A percentile compares a stretch with the other conserved stretches of the same genome.
These are phyloP conservation scores for Cabera pusaria DNA, from an alignment of 2,888 invertebrate species.

Conservation along the genomic window DNA sequence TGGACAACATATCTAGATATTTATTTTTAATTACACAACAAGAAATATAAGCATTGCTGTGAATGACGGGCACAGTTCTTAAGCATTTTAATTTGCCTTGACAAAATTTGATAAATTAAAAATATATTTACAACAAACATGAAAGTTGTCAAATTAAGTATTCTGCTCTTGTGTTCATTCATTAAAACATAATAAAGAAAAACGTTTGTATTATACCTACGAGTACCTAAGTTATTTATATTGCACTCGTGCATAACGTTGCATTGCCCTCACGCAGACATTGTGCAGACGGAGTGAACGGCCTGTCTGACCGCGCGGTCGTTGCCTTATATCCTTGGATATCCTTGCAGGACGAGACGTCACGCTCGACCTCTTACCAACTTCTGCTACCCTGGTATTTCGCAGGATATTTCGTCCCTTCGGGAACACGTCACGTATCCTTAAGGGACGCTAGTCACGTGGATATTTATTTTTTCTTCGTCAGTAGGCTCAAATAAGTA, in stretches of 20 bases:
- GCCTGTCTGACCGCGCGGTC: slow-evolving; percentile 52
- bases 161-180: too few species aligned
- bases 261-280: slow-evolving; percentile 27
- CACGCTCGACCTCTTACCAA: slow-evolving; percentile 51
- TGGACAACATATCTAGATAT: too few species aligned
- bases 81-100: too few species aligned
- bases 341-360: slow-evolving; percentile 68
- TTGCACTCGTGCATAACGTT: slow-evolving; percentile 26
- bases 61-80: too few species aligned
- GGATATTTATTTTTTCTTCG: slow-evolving; percentile 25
- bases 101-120: too few species aligned
- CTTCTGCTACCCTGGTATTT: slow-evolving; percentile 73
- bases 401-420: slow-evolving; percentile 84
- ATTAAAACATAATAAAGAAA: too few species aligned
- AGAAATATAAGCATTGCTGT: too few species aligned
- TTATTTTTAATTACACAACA: too few species aligned
- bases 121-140: too few species aligned
- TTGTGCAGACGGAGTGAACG: slow-evolving; percentile 54
- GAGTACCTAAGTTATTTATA: too few species aligned
- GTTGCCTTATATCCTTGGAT: slow-evolving; percentile 77
- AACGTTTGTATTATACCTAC: too few species aligned
- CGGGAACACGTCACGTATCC: slow-evolving; percentile 70
- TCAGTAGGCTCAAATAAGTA: slow-evolving; percentile 8
- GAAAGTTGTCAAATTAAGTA: too few species aligned
- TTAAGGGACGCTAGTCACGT: slow-evolving; percentile 53